These are phyloP conservation scores for Pelosia muscerda DNA, from an alignment of 2,888 invertebrate genomes.

Conservation along the genomic window DNA sequence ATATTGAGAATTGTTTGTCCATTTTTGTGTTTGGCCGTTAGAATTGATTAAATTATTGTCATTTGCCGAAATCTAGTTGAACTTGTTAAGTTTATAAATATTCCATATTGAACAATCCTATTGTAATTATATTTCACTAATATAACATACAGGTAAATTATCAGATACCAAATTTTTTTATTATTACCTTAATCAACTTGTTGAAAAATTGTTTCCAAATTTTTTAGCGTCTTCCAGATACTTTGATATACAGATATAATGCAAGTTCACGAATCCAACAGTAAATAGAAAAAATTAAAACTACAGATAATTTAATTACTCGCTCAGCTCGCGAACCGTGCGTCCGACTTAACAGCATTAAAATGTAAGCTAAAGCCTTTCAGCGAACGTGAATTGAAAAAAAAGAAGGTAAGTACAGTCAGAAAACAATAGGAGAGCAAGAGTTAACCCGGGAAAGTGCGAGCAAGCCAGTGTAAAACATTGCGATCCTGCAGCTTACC, in stretches of 20 bases:
- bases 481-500: slow-evolving; percentile 66
- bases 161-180: no score
- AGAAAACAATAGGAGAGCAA: slow-evolving; percentile 58
- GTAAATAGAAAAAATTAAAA: slow-evolving; percentile 24
- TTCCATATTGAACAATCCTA: neutral
- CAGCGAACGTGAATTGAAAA: slow-evolving; percentile 49
- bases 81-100: neutral
- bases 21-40: slow-evolving; percentile 12
- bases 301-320: slow-evolving; percentile 23
- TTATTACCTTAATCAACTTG: no score
- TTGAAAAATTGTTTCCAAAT: no score
- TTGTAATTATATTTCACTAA: no score
- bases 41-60: slow-evolving; percentile 1
- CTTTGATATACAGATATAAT: no score
- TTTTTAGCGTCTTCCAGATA: no score
- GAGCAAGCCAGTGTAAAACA: slow-evolving; percentile 53
- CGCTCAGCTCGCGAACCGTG: slow-evolving; percentile 5
- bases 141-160: no score
- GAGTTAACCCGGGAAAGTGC: slow-evolving; percentile 55
- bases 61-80: neutral
- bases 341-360: slow-evolving; percentile 48
- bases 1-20: slow-evolving; percentile 19
- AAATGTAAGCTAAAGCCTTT: slow-evolving; percentile 51
- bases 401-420: slow-evolving; percentile 41
- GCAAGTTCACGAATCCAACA: slow-evolving; percentile 3